Base-by-base conservation (phyloP, 2,113 vertebrate species). In the Xyrauchen texanus region DNA sequence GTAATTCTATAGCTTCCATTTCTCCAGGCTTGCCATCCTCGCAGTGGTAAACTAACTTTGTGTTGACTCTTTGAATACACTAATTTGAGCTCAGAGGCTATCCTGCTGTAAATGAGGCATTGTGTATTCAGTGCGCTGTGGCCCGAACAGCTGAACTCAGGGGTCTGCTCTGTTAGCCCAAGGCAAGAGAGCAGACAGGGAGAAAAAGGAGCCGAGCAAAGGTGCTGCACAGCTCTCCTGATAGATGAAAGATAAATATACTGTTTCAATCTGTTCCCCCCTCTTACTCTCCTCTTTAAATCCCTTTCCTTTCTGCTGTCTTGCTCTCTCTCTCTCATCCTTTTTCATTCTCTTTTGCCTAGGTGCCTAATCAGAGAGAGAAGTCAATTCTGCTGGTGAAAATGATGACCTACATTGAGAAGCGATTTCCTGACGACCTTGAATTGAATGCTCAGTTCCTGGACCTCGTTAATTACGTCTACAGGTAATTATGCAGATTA, bases 401-500 rank as follows among this genome's bases (percentile, higher is more conserved):
- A 93, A 99, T 99, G 98, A 99, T 99, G 98, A 98, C 96, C 92
- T 99, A 98, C 91, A 97, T 99, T 88, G 98, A 99, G 89, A 99
- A 99, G 86, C 97, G 98, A 82, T 99, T 99, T 92, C 96, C 98
- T 12, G 98, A 99, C 84, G 98, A 99, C 94, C 96, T 99, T 89
- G 98, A 99, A 90, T 94, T 99, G 93, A 99, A 99, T 74, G 97
- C 90, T 85, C 98, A 99, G 91, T 99, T 99, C 91, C 90, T 99
- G 91, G 97, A 99, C 92, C 97, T 99, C 88, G 97, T 99, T 94
- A 99, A 98, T 94, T 99, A 99, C 76, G 97, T 99, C 92, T 99
- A 99, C 93, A 97, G 98, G 97, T 99, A 96, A 95, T 93, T 93
- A 90, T 52, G 44, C 46, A 78, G 86, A 87, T 95, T 93, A 90